phyloP scores from a whole-genome alignment of 2,797 vertebrate genomes.

The Peromyscus aztecus region DNA sequence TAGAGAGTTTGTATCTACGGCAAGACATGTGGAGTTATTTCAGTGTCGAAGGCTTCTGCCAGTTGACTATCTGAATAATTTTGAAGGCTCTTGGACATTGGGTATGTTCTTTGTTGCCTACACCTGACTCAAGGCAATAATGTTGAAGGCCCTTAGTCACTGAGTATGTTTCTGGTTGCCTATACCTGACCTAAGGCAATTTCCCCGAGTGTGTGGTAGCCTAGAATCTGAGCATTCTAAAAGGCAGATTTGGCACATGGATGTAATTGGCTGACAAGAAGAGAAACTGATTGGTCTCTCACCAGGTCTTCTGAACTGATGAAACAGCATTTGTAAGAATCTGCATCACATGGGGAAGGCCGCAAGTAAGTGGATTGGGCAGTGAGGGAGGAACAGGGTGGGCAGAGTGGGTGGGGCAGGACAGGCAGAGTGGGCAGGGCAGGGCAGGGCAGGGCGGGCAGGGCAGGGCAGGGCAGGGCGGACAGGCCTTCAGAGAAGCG shows the following conservation, averaged over 20 bases:
- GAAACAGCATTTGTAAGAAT: background rate
- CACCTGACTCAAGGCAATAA: background rate
- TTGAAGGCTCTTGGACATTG: accelerated
- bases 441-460: too few species aligned
- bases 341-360: background rate
- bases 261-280: background rate
- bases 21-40: too few species aligned
- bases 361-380: background rate
- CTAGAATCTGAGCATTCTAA: background rate
- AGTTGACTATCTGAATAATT: background rate
- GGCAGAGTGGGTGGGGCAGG: background rate
- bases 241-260: background rate
- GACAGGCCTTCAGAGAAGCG: background rate
- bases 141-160: accelerated
- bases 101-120: background rate
- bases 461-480: too few species aligned
- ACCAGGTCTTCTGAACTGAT: background rate
- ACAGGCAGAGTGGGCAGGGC: background rate
- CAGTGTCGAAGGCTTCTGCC: background rate
- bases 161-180: background rate
- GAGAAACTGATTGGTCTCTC: background rate
- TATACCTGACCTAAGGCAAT: background rate
- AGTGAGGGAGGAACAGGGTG: accelerated
- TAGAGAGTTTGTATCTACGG: background rate
- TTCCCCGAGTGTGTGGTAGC: background rate